These are phyloP conservation scores for Loripinus fragilis DNA, from an alignment of 2,888 invertebrate species.

Conservation along the genomic window DNA sequence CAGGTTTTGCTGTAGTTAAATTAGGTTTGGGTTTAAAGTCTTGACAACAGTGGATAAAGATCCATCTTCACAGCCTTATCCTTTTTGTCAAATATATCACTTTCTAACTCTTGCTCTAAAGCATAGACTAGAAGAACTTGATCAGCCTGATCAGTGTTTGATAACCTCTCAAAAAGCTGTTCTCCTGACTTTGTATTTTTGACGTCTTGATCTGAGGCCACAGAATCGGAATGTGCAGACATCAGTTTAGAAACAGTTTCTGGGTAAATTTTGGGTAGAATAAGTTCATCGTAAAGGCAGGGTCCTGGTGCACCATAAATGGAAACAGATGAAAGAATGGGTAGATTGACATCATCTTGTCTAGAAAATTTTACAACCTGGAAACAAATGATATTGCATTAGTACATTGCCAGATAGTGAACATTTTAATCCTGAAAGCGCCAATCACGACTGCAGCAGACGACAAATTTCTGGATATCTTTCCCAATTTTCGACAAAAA, in stretches of 20 bases:
- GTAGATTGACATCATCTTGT: not conserved
- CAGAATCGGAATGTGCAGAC: not conserved
- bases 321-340: not conserved
- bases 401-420: too few relatives aligned
- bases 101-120: not conserved
- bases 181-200: not conserved
- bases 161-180: conserved; percentile 8
- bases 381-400: too few relatives aligned
- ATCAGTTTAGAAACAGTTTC: not conserved
- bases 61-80: not conserved
- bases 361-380: not conserved
- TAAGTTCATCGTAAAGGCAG: conserved; percentile 5
- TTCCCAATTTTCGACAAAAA: too few relatives aligned
- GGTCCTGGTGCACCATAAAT: not conserved
- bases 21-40: conserved; percentile 9
- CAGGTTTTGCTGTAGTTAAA: too few relatives aligned
- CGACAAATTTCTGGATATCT: too few relatives aligned
- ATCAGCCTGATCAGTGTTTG: not conserved
- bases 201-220: not conserved
- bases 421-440: too few relatives aligned
- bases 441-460: too few relatives aligned
- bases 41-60: not conserved
- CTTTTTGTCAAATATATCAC: not conserved
- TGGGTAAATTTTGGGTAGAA: not conserved
- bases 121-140: conserved; percentile 21